Base-by-base conservation (phyloP, 2,797 vertebrate species). In the Lycodopsis pacificus region DNA sequence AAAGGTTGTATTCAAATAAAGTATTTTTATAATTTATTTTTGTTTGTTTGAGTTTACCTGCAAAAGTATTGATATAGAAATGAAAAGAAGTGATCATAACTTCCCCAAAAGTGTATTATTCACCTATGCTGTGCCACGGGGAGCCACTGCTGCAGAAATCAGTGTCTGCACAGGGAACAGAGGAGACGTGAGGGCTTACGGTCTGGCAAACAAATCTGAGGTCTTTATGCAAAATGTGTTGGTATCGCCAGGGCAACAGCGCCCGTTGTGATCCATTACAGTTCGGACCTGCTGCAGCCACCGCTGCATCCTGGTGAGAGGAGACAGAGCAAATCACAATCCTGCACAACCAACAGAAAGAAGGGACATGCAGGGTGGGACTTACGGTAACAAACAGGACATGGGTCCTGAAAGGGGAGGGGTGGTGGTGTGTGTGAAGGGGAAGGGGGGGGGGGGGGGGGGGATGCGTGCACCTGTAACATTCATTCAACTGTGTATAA, bases 141-240 rank as follows among this genome's bases (percentile, higher is more conserved):
- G 58, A 53, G 12, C 30, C 30, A 25, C 15, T 71, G 70, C 36
- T 76, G 72, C 36, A 79, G 79, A 95, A 95, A 95, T 96, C 95
- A 95, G 90, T 94, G 95, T 94, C 58, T 62, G 38, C 20, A 44
- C 56, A 53, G 59, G 74, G 65, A 81, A 68, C 59, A 79, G 75
- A 83, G 64, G 66, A 53, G 64, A 79, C 54, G 12, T 27, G 46
- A 71, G 58, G 65, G 70, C 74, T 75, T 89, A 81, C 88, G 69
- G 88, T 91, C 80, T 88, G 81, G 90, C 93, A 96, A 95, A 95
- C 95, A 96, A 96, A 96, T 96, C 95, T 93, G 93, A 92, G 88
- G 92, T 86, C 81, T 83, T 71, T 90, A 96, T 96, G 95, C 95
- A 96, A 96, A 96, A 93, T 9, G 4, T 92, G 86, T 91, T 91